Evolutionary conservation across 2,113 vertebrate species (phyloP).

Genomic region (Bambusicola thoracicus): DNA sequence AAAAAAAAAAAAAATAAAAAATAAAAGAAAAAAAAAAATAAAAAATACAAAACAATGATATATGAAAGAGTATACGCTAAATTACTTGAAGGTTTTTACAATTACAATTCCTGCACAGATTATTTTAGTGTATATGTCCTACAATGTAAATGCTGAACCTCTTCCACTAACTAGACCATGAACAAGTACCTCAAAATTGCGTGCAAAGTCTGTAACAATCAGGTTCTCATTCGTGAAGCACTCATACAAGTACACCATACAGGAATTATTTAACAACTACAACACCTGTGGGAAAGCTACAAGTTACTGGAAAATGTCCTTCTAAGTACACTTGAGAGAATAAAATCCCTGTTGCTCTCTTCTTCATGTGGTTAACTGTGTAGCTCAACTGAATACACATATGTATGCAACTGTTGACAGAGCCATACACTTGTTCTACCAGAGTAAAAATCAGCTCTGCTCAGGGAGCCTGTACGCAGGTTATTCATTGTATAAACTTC

Average conservation of each 20-base stretch:
- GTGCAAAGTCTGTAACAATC: background rate
- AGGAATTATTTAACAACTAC: background rate
- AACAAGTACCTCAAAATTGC: background rate
- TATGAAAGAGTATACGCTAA: background rate
- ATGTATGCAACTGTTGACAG: background rate
- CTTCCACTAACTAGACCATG: background rate
- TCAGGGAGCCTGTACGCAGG: accelerated
- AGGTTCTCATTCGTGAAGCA: background rate
- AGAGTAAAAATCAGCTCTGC: background rate
- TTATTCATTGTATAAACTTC: background rate
- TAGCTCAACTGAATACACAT: background rate
- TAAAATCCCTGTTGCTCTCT: background rate
- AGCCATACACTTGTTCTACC: accelerated
- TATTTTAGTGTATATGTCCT: background rate
- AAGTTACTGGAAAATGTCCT: background rate
- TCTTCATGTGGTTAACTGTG: background rate
- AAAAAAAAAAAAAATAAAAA: too few species aligned
- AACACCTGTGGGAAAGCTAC: background rate
- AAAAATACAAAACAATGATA: background rate
- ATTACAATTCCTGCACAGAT: background rate
- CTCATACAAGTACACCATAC: background rate
- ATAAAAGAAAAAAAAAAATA: background rate
- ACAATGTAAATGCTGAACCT: background rate
- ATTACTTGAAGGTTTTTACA: background rate
- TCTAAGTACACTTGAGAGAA: background rate